Conservation (phyloP, 2,113 vertebrate species). For the Gallinago undulata region DNA sequence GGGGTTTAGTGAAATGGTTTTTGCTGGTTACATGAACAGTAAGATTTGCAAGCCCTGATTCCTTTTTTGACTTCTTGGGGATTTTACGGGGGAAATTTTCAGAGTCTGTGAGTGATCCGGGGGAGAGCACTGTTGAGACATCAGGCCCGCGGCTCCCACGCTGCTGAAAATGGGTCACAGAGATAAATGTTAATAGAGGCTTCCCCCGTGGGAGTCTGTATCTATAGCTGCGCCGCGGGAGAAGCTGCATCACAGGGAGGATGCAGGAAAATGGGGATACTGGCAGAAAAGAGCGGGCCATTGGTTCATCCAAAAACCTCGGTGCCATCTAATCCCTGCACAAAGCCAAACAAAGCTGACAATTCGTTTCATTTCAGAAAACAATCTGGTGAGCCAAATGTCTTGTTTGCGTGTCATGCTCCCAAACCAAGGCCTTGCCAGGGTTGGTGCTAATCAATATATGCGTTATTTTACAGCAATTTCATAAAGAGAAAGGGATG, state of each 20-base stretch:
- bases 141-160: neutral
- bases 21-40: neutral
- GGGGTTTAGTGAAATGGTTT: neutral
- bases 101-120: accelerated
- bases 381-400: neutral
- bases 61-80: neutral
- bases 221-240: neutral
- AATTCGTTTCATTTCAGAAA: neutral
- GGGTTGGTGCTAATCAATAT: neutral
- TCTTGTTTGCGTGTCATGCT: neutral
- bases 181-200: neutral
- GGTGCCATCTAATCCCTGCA: accelerated
- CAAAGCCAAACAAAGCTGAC: neutral
- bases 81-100: neutral
- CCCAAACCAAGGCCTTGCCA: neutral
- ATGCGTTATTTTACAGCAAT: neutral
- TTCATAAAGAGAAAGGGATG: neutral
- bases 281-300: neutral
- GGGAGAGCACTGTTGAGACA: neutral
- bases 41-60: neutral
- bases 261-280: neutral
- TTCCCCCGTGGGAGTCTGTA: neutral
- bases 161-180: neutral
- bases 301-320: neutral
- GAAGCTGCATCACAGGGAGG: neutral